Base-by-base conservation (phyloP, 2,113 vertebrate genomes). In the Leptobrachium leishanense region DNA sequence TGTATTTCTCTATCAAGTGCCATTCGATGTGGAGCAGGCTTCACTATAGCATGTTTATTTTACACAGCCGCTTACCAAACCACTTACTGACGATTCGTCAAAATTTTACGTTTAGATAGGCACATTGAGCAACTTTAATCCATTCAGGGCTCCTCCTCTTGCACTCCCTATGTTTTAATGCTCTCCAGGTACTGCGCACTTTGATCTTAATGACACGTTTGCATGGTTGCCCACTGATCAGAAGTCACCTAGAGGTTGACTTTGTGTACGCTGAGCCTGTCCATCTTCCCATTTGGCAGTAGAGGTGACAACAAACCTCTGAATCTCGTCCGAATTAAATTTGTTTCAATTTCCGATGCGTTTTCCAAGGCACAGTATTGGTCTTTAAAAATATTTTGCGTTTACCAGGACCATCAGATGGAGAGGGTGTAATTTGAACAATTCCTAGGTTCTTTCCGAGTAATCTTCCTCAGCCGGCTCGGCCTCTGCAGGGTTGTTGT, bases 401-500 rank as follows among this genome's bases (percentile, higher is more conserved):
- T 20, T 20, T 68, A 43, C 64, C 20, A 64, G 20, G 10, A 42
- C 44, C 55, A 62, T 64, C 64, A 39, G 50, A 59, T 53, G 54
- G 54, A 46, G 20, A 68, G 65, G 53, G 50, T 62, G 74, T 81
- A 65, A 68, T 81, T 68, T 81, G 71, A 74, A 74, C 13, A 66
- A 79, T 57, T 72, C 70, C 70, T 43, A 67, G 70, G 71, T 74
- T 81, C 72, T 68, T 68, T 41, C 68, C 66, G 68, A 74, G 66
- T 66, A 81, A 74, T 81, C 78, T 68, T 74, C 43, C 42, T 62
- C 78, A 68, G 53, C 50, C 71, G 44, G 72, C 67, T 64, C 78
- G 44, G 53, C 72, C 78, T 81, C 78, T n/a, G 72, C 78, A 68
- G 54, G 78, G 55, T 68, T 62, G 78, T 66, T 74, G 78, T 80